These are phyloP conservation scores for Uloborus plumipes DNA, from an alignment of 2,888 invertebrate genomes.

Conservation along the genomic window DNA sequence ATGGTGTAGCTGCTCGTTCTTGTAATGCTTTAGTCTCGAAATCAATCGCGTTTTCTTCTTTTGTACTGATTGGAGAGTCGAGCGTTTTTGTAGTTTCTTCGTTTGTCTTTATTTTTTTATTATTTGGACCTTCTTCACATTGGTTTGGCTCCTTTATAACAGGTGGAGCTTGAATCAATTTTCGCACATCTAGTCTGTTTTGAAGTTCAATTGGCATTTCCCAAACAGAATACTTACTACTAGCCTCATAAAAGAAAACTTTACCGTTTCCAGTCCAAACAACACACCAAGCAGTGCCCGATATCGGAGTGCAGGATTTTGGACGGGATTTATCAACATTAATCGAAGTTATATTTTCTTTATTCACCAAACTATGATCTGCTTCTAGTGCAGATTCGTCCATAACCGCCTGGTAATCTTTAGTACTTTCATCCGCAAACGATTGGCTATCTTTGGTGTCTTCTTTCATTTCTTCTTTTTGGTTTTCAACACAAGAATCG, in stretches of 20 bases:
- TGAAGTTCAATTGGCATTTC: conserved; percentile 90
- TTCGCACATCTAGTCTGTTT: conserved; percentile 90
- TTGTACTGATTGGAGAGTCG: background rate
- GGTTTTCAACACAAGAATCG: no score
- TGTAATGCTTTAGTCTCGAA: background rate
- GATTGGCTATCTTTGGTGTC: no score
- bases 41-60: background rate
- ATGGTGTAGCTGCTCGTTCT: conserved; percentile 77
- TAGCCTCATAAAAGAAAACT: conserved; percentile 99
- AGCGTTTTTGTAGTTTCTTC: no score
- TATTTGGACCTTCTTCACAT: conserved; percentile 69
- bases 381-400: no score
- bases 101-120: conserved; percentile 25
- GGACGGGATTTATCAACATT: conserved; percentile 84
- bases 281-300: conserved; percentile 96
- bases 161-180: conserved; percentile 88
- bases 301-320: conserved; percentile 90
- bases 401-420: no score
- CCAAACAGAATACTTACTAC: conserved; percentile 95
- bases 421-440: no score
- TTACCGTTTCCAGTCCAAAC: conserved; percentile 98
- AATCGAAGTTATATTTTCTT: no score
- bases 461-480: no score
- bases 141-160: conserved; percentile 59
- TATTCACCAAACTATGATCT: no score